Conservation (phyloP, 2,113 vertebrate genomes). For the Rhinolophus ferrumequinum region DNA sequence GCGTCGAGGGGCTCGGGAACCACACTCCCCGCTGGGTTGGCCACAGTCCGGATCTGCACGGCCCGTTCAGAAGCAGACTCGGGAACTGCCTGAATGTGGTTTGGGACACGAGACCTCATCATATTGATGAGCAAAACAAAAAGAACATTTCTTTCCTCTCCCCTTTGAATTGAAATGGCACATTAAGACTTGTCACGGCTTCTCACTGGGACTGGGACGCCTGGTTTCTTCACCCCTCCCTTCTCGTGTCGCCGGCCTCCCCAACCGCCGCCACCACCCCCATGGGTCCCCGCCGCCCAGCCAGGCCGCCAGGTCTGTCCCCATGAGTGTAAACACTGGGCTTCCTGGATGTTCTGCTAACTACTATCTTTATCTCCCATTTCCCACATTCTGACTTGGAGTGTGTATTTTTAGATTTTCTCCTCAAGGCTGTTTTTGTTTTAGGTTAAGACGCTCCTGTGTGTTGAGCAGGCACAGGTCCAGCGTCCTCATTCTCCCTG, state of each 20-base stretch:
- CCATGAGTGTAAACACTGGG: constrained; percentile 45
- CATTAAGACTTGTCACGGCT: constrained; percentile 93
- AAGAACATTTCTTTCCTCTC: constrained; percentile 85
- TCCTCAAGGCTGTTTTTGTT: constrained; percentile 33
- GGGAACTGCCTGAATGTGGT: constrained; percentile 94
- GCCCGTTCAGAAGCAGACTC: constrained; percentile 91
- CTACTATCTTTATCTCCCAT: constrained; percentile 61
- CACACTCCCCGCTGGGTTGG: constrained; percentile 89
- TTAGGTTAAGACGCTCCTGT: constrained; percentile 76
- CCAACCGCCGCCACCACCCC: not conserved
- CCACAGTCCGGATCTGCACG: constrained; percentile 86
- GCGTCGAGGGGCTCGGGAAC: constrained; percentile 86
- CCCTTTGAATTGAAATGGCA: constrained; percentile 91
- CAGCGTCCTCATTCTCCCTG: not conserved
- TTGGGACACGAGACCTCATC: constrained; percentile 97
- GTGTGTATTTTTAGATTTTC: constrained; percentile 80
- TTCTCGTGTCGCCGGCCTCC: constrained; percentile 81
- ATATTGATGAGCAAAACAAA: constrained; percentile 97
- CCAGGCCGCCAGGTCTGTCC: constrained; percentile 49
- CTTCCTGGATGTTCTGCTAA: constrained; percentile 68
- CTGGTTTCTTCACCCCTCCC: constrained; percentile 82
- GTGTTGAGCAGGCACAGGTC: constrained; percentile 73
- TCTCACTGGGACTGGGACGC: constrained; percentile 91
- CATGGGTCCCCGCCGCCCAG: not conserved
- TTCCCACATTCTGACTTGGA: constrained; percentile 71